A percentile compares a stretch with the other conserved stretches of the same genome.
Conservation (phyloP, 2,888 invertebrate genomes). For the Drosophila limbata region DNA sequence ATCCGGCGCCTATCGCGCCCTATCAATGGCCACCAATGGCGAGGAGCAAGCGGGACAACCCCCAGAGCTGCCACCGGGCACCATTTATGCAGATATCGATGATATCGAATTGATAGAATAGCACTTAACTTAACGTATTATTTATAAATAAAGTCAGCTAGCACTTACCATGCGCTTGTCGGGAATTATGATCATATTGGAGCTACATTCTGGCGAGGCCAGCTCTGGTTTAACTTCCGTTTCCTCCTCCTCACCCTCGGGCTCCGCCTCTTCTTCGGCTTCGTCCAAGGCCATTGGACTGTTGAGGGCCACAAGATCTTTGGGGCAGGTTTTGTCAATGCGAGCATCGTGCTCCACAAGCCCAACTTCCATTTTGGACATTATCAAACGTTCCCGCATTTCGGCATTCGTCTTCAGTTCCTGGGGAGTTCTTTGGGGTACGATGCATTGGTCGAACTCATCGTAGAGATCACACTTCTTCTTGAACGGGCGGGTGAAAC, state of each 20-base stretch:
- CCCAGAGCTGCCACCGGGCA: slow-evolving; percentile 61
- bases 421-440: slow-evolving; percentile 66
- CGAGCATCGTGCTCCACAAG: slow-evolving; percentile 69
- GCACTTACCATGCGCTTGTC: slow-evolving; percentile 78
- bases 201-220: slow-evolving; percentile 77
- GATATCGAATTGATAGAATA: slow-evolving; percentile 83
- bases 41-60: slow-evolving; percentile 23
- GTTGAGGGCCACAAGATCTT: slow-evolving; percentile 65
- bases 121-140: not conserved
- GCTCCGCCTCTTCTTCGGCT: slow-evolving; percentile 50
- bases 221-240: slow-evolving; percentile 60
- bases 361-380: slow-evolving; percentile 49
- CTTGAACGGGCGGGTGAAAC: slow-evolving; percentile 61
- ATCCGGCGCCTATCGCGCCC: slow-evolving; percentile 73
- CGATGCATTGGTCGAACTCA: slow-evolving; percentile 69
- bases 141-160: slow-evolving; percentile 20
- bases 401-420: slow-evolving; percentile 69
- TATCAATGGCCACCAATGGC: slow-evolving; percentile 64
- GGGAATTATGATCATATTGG: slow-evolving; percentile 71
- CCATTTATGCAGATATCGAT: slow-evolving; percentile 79
- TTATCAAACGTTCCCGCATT: slow-evolving; percentile 71
- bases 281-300: slow-evolving; percentile 69
- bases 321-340: slow-evolving; percentile 49
- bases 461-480: slow-evolving; percentile 69
- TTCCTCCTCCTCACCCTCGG: slow-evolving; percentile 55